Evolutionary conservation across 2,113 vertebrate genomes (phyloP).

Genomic region (Rhinolophus sinicus): DNA sequence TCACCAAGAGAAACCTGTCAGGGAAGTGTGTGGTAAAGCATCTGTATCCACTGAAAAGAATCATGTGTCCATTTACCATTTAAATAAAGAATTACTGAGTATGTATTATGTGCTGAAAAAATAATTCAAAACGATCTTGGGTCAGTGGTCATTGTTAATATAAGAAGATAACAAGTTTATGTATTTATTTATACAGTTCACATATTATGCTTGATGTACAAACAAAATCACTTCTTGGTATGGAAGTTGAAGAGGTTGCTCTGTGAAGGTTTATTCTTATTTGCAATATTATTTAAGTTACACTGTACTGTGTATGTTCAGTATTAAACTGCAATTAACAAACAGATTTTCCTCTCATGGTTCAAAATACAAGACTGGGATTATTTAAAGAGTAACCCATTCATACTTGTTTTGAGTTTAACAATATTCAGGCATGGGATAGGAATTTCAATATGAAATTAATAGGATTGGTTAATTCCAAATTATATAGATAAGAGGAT

Average conservation of each 20-base stretch:
- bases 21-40: not conserved
- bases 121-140: slow-evolving; percentile 12
- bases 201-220: slow-evolving; percentile 19
- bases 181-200: not conserved
- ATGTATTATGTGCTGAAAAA: not conserved
- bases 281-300: not conserved
- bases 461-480: slow-evolving; percentile 2
- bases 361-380: not conserved
- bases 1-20: not conserved
- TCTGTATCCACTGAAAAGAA: not conserved
- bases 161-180: not conserved
- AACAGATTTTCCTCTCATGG: not conserved
- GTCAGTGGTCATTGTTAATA: not conserved
- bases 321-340: not conserved
- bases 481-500: not conserved
- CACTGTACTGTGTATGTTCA: not conserved
- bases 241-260: not conserved
- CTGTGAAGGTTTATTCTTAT: slow-evolving; percentile 19
- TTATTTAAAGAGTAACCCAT: slow-evolving; percentile 22
- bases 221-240: not conserved
- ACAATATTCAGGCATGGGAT: not conserved
- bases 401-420: slow-evolving; percentile 43
- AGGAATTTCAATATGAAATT: not conserved
- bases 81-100: not conserved
- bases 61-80: not conserved